Evolutionary conservation across 2,113 vertebrate species (phyloP).

Genomic region (Vanacampus margaritifer): DNA sequence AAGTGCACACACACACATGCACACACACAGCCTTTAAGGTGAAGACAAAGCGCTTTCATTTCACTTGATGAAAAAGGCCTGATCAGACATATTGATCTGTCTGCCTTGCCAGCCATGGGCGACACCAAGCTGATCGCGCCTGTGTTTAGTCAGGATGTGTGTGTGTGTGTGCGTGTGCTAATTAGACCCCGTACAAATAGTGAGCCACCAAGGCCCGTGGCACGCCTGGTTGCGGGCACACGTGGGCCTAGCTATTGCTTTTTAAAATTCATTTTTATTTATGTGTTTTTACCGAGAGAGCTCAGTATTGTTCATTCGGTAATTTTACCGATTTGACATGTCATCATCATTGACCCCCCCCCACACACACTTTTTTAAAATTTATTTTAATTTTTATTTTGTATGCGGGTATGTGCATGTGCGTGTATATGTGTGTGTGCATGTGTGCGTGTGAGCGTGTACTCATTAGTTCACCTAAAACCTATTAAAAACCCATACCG

Average conservation of each 20-base stretch:
- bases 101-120: conserved; percentile 59
- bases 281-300: no score
- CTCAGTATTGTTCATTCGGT: no score
- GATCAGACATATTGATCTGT: conserved; percentile 74
- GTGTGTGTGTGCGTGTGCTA: conserved; percentile 56
- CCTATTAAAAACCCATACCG: no score
- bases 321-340: no score
- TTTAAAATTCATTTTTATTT: no score
- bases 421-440: no score
- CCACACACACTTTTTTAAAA: no score
- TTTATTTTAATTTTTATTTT: no score
- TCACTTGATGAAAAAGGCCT: conserved; percentile 71
- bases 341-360: no score
- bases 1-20: conserved; percentile 43
- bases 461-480: no score
- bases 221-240: conserved; percentile 16
- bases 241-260: not conserved
- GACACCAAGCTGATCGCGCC: conserved; percentile 64
- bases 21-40: conserved; percentile 63
- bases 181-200: conserved; percentile 76
- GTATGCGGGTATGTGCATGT: no score
- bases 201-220: conserved; percentile 49
- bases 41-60: conserved; percentile 77
- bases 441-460: no score
- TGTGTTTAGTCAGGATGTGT: conserved; percentile 46